A percentile compares a stretch with the other conserved stretches of the same genome.
Conservation (phyloP, 2,888 invertebrate species). For the Dryomyza anilis region DNA sequence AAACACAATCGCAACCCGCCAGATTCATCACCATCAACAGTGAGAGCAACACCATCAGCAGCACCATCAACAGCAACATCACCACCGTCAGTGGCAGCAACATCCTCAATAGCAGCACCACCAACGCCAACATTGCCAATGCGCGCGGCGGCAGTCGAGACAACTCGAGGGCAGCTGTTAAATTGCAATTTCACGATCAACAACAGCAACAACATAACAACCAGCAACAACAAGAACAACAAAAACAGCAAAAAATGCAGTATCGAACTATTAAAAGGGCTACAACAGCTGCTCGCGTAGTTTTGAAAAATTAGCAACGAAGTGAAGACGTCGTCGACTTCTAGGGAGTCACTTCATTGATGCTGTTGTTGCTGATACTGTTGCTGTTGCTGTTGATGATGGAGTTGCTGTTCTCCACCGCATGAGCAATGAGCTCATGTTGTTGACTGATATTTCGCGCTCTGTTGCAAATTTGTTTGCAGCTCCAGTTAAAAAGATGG, state of each 20-base stretch:
- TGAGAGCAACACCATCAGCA: not conserved
- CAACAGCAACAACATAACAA: conserved; percentile 5
- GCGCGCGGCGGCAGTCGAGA: not conserved
- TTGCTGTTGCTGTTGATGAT: not conserved
- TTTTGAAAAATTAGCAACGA: not conserved
- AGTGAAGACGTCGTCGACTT: not conserved
- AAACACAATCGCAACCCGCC: conserved; percentile 20
- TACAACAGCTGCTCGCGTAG: not conserved
- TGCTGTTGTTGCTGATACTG: too few relatives aligned
- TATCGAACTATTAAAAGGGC: not conserved
- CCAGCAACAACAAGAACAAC: not conserved
- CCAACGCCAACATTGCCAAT: not conserved
- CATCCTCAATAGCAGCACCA: not conserved
- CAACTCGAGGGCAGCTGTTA: conserved; percentile 22
- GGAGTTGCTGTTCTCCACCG: not conserved
- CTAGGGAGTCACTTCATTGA: not conserved
- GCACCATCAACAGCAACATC: not conserved
- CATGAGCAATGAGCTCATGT: not conserved
- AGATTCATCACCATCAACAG: conserved; percentile 24
- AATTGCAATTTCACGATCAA: conserved; percentile 24
- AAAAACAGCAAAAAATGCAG: not conserved
- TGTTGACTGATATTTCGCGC: conserved; percentile 26
- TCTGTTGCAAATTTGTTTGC: conserved; percentile 17
- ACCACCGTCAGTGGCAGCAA: not conserved
- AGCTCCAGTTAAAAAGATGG: not conserved